Evolutionary conservation across 2,113 vertebrate genomes (phyloP), one percentile per base, ranked within the genome.

Genomic region (Glaucomys volans): DNA sequence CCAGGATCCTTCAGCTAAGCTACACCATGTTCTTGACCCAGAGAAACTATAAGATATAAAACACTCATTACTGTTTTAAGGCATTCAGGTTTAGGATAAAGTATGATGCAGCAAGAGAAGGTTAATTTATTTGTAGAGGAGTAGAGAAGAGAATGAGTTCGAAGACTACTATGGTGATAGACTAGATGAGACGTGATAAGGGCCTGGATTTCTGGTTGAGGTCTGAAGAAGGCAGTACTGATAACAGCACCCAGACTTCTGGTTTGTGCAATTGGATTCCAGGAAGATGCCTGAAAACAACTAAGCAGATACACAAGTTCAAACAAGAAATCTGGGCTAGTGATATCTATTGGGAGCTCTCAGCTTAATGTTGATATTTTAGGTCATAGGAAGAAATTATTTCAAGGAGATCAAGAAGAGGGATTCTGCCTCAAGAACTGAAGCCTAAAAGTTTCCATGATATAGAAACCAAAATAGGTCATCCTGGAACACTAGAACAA

Each of bases 311-410:
- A 82, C 50, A 59, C 3, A 93, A 42, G 18, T 32, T 90, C 59
- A 57, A 81, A 66, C 87, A 59, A 84, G n/a, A 77, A 81, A 71
- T 92, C 11, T 62, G 13, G 22, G 7, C 35, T 72, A 64, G 4
- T 32, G 2, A 83, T 71, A 83, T 7, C 69, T 42, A 87, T 69
- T 83, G 14, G 13, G 20, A 37, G 14, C 9, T 77, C 67, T 66
- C 37, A 47, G 35, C 22, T 87, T 87, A 17, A n/a, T 93, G 35
- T 16, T 87, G 30, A 4, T 52, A 67, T 40, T 88, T 74, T 42
- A 50, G 85, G 44, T 75, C 66, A 69, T 69, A 79, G 18, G 66
- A 89, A 76, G 74, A 84, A 62, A 87, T 95, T 91, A 93, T 9
- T 88, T 50, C 90, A 91, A 32, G 22, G 87, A 69, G 20, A 87